These are phyloP conservation scores for Cyaniris semiargus DNA, from an alignment of 2,888 invertebrate genomes.

Conservation along the genomic window DNA sequence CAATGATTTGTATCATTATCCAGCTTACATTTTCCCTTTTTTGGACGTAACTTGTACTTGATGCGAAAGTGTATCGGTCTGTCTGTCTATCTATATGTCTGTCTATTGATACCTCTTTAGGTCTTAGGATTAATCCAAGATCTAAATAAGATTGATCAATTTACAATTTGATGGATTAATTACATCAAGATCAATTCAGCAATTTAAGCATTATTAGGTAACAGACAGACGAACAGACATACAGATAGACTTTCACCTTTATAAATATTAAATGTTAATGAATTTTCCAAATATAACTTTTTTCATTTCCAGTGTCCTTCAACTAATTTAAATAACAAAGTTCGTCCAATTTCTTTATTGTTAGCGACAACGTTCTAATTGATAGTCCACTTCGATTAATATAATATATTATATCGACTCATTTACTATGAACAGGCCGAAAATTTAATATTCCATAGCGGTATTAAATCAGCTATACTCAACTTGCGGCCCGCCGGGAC, in stretches of 20 bases:
- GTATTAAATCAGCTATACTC: background rate
- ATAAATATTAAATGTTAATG: background rate
- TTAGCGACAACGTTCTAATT: background rate
- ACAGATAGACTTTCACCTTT: background rate
- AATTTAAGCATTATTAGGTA: no score
- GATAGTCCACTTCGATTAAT: conserved; percentile 15
- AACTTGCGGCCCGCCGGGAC: no score
- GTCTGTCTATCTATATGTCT: background rate
- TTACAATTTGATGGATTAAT: no score
- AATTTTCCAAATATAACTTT: background rate
- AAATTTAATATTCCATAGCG: background rate
- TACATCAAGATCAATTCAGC: no score
- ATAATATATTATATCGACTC: conserved; percentile 1
- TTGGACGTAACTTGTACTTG: background rate
- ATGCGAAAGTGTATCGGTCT: background rate
- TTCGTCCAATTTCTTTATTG: background rate
- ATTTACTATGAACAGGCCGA: background rate
- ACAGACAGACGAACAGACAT: background rate
- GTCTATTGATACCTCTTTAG: background rate
- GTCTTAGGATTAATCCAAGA: background rate
- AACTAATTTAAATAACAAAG: background rate
- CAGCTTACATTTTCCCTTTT: background rate
- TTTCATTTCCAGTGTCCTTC: background rate
- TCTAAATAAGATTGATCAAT: no score
- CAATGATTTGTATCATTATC: background rate